Base-by-base conservation (phyloP, 1,140 invertebrate species). In the Diorhabda elongata region DNA sequence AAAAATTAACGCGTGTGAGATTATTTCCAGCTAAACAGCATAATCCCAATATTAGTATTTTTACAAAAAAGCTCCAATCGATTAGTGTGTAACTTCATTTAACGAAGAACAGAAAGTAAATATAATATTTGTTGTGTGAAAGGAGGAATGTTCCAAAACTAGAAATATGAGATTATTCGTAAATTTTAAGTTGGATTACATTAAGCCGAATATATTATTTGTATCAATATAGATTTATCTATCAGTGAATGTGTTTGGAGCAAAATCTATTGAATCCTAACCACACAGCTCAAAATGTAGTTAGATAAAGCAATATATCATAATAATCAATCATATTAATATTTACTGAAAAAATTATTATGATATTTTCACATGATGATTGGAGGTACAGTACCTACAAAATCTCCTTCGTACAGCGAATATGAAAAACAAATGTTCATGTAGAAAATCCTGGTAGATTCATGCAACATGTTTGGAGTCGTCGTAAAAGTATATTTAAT, bases 361-460 rank as follows among this genome's bases (percentile, higher is more conserved):
- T n/a, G 0, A 56, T n/a, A 11, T 60, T 60, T 60, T 9, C 42
- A 60, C 3, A 60, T 3, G 5, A 62, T 0, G 6, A 52, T 52
- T 52, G n/a, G n/a, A 3, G 26, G 11, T 26, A 63, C 61, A 26
- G 5, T 63, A 63, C 61, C 43, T 44, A 63, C 9, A 47, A 4
- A 42, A 4, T 44, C n/a, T 52, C 45, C 61, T 3, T 63, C n/a
- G 5, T 44, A 63, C 11, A 44, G 3, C 4, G 42, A 6, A 44
- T 67, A 67, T 42, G 2, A 5, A 11, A 60, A 67, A 45, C 65
- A 67, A 7, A 60, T 42, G 8, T 52, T 67, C 11, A 67, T 56
- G 8, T 26, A 11, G 11, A 67, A 67, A 44, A 9, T 26, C 5
- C 42, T 60, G 2, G 58, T 41, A 44, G 59, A 57, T 47, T 60